Evolutionary conservation across 2,797 vertebrate species (phyloP).

Genomic region (Moxostoma hubbsi): DNA sequence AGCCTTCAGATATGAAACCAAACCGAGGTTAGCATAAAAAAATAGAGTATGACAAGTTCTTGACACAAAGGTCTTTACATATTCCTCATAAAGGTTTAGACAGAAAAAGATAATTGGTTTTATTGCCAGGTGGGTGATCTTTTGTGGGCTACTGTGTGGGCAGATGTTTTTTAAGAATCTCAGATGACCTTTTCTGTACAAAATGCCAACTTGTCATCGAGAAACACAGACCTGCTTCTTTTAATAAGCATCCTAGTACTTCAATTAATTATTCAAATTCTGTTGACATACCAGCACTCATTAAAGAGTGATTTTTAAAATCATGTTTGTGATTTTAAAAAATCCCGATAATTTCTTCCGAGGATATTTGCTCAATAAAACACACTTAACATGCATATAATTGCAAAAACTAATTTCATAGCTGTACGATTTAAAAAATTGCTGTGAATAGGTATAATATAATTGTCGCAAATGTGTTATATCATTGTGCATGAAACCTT

Average conservation of each 20-base stretch:
- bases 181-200: conserved; percentile 38
- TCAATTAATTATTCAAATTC: conserved; percentile 31
- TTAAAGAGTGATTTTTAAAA: not conserved
- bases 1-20: conserved; percentile 7
- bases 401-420: conserved; percentile 23
- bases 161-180: conserved; percentile 29
- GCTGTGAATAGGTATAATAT: not conserved
- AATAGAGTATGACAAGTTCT: not conserved
- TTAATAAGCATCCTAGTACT: conserved; percentile 3
- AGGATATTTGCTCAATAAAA: conserved; percentile 8
- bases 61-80: conserved; percentile 37
- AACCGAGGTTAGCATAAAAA: not conserved
- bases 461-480: not conserved
- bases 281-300: not conserved
- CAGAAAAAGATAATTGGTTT: conserved; percentile 48
- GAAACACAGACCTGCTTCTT: not conserved
- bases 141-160: conserved; percentile 22
- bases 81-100: conserved; percentile 28
- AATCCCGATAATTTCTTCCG: not conserved
- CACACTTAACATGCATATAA: not conserved
- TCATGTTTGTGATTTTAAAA: not conserved
- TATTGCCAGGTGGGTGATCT: conserved; percentile 25
- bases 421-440: not conserved
- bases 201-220: conserved; percentile 42
- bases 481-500: not conserved